Evolutionary conservation across 1,140 invertebrate species (phyloP).

Genomic region (Aphaenogaster ashmeadi): DNA sequence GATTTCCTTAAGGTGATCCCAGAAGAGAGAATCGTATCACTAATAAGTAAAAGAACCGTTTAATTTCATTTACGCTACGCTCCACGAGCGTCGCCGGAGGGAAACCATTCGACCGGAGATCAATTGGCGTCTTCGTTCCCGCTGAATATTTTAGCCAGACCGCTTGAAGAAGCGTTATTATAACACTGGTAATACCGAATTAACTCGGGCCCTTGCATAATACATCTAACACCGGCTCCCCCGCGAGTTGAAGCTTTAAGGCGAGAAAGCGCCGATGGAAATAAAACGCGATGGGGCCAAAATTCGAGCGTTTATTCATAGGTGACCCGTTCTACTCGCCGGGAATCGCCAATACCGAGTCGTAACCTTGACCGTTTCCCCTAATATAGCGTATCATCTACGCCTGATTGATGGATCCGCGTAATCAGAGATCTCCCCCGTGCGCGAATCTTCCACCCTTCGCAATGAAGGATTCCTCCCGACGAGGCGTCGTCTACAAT

Average conservation of each 20-base stretch:
- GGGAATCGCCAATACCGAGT: constrained; percentile 32
- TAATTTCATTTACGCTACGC: constrained; percentile 16
- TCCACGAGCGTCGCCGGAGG: background rate
- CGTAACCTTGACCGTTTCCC: constrained; percentile 71
- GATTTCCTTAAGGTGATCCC: background rate
- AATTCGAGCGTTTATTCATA: constrained; percentile 66
- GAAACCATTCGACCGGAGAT: background rate
- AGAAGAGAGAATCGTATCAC: background rate
- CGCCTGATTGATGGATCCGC: constrained; percentile 23
- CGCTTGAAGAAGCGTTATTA: background rate
- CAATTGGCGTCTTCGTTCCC: constrained; percentile 27
- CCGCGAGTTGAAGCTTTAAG: constrained; percentile 1
- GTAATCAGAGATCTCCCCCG: constrained; percentile 15
- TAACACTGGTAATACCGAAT: constrained; percentile 51
- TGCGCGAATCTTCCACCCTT: background rate
- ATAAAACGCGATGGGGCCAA: constrained; percentile 45
- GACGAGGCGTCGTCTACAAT: background rate
- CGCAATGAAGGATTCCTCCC: background rate
- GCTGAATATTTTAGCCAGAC: constrained; percentile 48
- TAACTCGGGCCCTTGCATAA: constrained; percentile 50
- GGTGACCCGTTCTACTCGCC: constrained; percentile 53
- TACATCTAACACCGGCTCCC: constrained; percentile 2
- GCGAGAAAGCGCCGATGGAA: background rate
- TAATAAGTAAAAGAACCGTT: background rate
- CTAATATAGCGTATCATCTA: constrained; percentile 38